These are phyloP conservation scores for Limnephilus marmoratus DNA, from an alignment of 2,888 invertebrate species.

Conservation along the genomic window DNA sequence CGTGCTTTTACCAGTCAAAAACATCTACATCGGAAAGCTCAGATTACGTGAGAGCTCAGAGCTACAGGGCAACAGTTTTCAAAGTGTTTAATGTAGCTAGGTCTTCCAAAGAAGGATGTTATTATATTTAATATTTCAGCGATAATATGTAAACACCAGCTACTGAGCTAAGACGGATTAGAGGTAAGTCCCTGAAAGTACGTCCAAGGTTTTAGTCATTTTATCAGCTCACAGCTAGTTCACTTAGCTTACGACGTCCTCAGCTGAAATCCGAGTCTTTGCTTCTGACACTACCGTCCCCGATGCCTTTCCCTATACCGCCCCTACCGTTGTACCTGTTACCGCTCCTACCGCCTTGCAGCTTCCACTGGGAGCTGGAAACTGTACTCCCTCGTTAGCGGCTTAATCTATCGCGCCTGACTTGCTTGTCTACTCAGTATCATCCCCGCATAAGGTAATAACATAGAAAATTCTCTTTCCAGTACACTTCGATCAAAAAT, in stretches of 20 bases:
- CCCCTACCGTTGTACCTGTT: neutral
- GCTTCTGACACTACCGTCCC: neutral
- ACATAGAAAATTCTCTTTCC: neutral
- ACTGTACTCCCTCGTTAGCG: neutral
- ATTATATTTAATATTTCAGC: neutral
- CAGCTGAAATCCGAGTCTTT: neutral
- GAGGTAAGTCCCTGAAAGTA: neutral
- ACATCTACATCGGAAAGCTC: neutral
- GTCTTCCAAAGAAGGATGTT: neutral
- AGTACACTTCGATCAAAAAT: neutral
- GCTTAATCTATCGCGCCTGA: neutral
- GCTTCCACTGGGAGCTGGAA: neutral
- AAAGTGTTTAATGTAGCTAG: neutral
- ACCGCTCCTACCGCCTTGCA: neutral
- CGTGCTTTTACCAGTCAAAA: neutral
- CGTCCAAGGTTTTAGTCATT: neutral
- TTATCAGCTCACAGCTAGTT: constrained; percentile 2
- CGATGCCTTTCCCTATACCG: neutral
- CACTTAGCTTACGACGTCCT: neutral
- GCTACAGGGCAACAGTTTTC: neutral
- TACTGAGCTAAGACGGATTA: neutral
- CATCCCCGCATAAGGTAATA: neutral
- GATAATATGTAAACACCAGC: neutral
- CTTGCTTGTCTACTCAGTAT: neutral
- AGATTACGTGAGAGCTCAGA: neutral